Evolutionary conservation across 2,113 vertebrate species (phyloP).

Genomic region (Rhea pennata): DNA sequence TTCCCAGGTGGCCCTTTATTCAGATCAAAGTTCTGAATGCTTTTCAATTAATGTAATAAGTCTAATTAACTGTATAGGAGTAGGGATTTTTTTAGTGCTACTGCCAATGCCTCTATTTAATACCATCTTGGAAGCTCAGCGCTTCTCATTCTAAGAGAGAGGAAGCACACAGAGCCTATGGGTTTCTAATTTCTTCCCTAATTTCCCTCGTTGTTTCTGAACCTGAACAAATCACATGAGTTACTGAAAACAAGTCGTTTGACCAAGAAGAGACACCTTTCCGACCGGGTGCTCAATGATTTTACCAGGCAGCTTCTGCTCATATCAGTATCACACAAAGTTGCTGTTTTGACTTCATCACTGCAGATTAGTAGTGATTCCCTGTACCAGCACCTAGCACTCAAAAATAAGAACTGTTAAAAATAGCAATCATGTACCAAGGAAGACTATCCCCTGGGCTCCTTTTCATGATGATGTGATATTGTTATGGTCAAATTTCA

Average conservation of each 20-base stretch:
- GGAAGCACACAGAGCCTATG: neutral
- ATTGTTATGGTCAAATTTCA: neutral
- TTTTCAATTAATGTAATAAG: constrained; percentile 62
- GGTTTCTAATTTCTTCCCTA: constrained; percentile 1
- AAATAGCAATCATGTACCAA: neutral
- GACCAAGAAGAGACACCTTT: neutral
- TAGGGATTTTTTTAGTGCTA: constrained; percentile 4
- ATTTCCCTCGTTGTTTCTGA: constrained; percentile 34
- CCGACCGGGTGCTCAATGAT: neutral
- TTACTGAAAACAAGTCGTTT: constrained; percentile 3
- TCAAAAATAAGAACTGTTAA: neutral
- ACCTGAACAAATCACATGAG: constrained; percentile 20
- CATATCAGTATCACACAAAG: neutral
- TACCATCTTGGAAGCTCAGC: constrained; percentile 15
- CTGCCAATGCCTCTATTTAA: constrained; percentile 35
- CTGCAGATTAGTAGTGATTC: neutral
- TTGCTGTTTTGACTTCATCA: neutral
- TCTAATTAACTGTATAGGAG: constrained; percentile 58
- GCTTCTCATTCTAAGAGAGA: neutral
- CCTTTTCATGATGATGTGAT: neutral
- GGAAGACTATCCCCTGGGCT: neutral
- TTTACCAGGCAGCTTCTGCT: neutral
- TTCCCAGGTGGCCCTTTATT: constrained; percentile 17
- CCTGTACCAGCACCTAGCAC: neutral
- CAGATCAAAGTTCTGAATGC: constrained; percentile 17